Evolutionary conservation across 1,140 invertebrate genomes (phyloP), one percentile per base, ranked within the genome.

Genomic region (Hermatobates lingyangjiaoensis): DNA sequence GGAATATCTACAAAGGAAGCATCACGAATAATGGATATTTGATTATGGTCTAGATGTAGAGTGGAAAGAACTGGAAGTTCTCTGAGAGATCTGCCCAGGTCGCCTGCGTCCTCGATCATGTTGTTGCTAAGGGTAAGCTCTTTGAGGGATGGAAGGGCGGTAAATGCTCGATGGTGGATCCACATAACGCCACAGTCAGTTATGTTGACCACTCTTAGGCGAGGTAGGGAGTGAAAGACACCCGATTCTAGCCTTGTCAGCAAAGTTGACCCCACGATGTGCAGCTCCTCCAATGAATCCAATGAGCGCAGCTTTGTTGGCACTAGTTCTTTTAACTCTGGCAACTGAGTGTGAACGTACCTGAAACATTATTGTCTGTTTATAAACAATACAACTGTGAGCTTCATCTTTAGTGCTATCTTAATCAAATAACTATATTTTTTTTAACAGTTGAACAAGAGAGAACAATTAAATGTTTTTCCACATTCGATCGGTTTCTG

Each of bases 1-100:
- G 79, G 74, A 46, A 87, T 67, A 64, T 89, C 83, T 1, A 85
- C 79, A 63, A 91, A 89, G 1, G 81, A 78, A 0, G 75, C 81
- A 65, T 87, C 83, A 27, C 70, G 71, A 1, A 91, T 64, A 53
- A 73, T 71, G 42, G 75, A 74, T 7, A 88, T 79, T 25, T 71
- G 65, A 60, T 89, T 89, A 34, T 72, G 61, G 59, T 81, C 80
- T 2, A 88, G 60, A 53, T 77, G 73, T 20, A 90, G 62, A 15
- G 73, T 71, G 48, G 80, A 72, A 2, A 90, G 63, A 34, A 73
- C 72, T 15, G 79, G 76, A 18, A 89, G 67, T 59, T 87, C 84
- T 62, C 81, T 71, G 1, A 77, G 71, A 20, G 80, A 79, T 53
- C 81, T 71, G 1, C 86, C 85, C 5, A 88, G 71, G 74, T 85